phyloP scores from a whole-genome alignment of 2,797 vertebrate genomes.

The Nyctalus aviator region DNA sequence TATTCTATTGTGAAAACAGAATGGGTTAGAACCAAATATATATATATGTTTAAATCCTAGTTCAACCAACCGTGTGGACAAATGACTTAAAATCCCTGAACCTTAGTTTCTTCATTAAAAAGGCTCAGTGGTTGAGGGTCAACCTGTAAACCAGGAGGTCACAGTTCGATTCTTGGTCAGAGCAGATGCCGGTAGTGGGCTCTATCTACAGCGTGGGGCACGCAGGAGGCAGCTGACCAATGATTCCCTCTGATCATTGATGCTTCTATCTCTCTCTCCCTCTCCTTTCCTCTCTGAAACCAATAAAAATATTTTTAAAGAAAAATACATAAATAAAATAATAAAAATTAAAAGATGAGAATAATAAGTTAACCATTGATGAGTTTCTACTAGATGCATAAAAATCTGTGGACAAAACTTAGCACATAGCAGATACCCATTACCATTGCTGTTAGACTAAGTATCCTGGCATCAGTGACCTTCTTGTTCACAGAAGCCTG shows the following conservation, averaged over 20 bases:
- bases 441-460: neutral
- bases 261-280: no score
- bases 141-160: no score
- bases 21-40: neutral
- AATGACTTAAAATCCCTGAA: neutral
- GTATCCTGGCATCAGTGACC: neutral
- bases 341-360: neutral
- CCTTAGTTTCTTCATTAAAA: neutral
- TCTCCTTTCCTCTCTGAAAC: no score
- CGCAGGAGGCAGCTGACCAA: no score
- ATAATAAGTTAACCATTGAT: neutral
- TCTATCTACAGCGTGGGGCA: no score
- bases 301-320: no score
- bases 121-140: neutral
- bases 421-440: neutral
- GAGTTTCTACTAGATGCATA: neutral
- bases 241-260: no score
- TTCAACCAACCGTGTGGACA: neutral
- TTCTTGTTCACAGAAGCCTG: constrained; percentile 27
- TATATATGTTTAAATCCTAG: constrained; percentile 23
- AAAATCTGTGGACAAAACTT: neutral
- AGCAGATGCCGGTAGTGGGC: no score
- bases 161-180: no score
- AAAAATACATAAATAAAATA: no score
- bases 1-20: neutral